Conservation (phyloP, 2,797 vertebrate species). For the Nyctibius grandis region DNA sequence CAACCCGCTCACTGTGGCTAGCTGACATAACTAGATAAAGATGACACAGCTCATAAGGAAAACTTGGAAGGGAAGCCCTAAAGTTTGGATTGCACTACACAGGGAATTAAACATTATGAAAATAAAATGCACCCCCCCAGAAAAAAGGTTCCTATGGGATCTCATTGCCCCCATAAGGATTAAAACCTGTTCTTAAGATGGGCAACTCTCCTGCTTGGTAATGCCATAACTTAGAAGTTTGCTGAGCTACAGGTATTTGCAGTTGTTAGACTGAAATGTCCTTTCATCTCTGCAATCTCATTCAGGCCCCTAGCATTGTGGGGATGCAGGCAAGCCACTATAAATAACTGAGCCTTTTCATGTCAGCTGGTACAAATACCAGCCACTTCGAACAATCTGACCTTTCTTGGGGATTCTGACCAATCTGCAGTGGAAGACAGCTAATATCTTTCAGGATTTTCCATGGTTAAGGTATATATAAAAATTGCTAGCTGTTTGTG, state of each 20-base stretch:
- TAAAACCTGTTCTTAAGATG: not conserved
- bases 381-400: constrained; percentile 56
- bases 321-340: not conserved
- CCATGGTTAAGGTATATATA: constrained; percentile 1
- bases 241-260: constrained; percentile 9
- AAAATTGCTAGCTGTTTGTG: constrained; percentile 19
- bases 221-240: not conserved
- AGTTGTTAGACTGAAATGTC: constrained; percentile 2
- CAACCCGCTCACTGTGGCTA: not conserved
- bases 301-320: constrained; percentile 21
- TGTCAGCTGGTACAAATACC: constrained; percentile 54
- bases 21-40: constrained; percentile 45
- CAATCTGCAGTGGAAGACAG: not conserved
- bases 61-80: not conserved
- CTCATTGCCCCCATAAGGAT: not conserved
- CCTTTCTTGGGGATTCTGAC: constrained; percentile 45
- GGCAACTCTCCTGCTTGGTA: not conserved
- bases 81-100: not conserved
- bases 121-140: not conserved
- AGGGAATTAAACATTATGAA: not conserved
- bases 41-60: not conserved
- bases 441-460: constrained; percentile 27
- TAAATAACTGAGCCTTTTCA: constrained; percentile 48
- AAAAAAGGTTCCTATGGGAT: not conserved
- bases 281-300: constrained; percentile 53